Evolutionary conservation across 2,113 vertebrate genomes (phyloP).

Genomic region (Scalopus aquaticus): DNA sequence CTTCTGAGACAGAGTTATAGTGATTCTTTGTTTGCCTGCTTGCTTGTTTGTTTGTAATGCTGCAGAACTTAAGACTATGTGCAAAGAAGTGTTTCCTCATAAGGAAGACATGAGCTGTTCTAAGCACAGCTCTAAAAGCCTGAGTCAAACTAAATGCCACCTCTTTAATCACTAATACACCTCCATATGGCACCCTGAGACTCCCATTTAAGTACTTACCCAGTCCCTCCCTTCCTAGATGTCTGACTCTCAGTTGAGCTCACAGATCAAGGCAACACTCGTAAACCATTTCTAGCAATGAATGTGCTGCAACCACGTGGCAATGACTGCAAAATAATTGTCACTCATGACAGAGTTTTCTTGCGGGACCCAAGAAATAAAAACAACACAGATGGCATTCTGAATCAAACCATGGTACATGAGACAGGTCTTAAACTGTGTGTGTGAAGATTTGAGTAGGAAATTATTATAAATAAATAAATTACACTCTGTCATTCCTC

Average conservation of each 20-base stretch:
- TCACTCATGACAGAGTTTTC: slow-evolving; percentile 40
- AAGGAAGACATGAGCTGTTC: slow-evolving; percentile 24
- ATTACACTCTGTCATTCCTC: neutral
- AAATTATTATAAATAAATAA: neutral
- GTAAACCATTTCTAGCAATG: slow-evolving; percentile 30
- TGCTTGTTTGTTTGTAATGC: slow-evolving; percentile 11
- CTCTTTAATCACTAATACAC: slow-evolving; percentile 37
- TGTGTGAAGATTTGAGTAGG: neutral
- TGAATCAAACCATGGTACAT: neutral
- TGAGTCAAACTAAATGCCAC: slow-evolving; percentile 61
- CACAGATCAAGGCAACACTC: slow-evolving; percentile 55
- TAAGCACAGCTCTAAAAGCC: slow-evolving; percentile 34
- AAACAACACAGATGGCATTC: neutral
- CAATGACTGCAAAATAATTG: slow-evolving; percentile 43
- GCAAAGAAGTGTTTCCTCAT: slow-evolving; percentile 41
- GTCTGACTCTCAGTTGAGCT: slow-evolving; percentile 59
- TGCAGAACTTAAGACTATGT: slow-evolving; percentile 28
- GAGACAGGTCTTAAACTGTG: neutral
- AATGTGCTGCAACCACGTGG: neutral
- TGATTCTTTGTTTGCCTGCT: neutral
- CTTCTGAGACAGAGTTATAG: neutral
- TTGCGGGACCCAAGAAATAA: slow-evolving; percentile 25
- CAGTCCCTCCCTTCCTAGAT: slow-evolving; percentile 46
- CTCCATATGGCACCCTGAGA: neutral
- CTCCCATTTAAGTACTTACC: neutral